A percentile compares a stretch with the other conserved stretches of the same genome.
phyloP scores from a whole-genome alignment of 2,113 vertebrate genomes.

The Rissa tridactyla region DNA sequence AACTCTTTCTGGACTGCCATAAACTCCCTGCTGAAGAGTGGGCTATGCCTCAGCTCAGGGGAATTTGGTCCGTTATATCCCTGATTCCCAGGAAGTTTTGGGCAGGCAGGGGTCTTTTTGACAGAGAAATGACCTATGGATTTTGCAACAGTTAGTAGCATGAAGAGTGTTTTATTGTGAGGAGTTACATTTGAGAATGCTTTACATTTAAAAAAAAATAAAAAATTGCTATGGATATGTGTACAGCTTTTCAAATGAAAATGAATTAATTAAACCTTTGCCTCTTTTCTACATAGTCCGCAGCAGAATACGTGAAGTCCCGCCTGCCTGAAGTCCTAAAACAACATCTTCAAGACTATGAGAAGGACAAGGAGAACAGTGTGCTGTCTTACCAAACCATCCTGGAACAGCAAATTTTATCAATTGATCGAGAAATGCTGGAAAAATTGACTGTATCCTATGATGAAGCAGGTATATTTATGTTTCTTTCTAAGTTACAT shows the following conservation, averaged over 20 bases:
- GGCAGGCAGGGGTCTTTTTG: neutral
- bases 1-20: neutral
- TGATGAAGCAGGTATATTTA: conserved; percentile 90
- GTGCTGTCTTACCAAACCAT: conserved; percentile 89
- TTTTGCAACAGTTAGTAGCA: neutral
- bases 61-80: fast-evolving
- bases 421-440: conserved; percentile 90
- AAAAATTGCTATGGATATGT: too few species aligned
- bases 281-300: conserved; percentile 78
- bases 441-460: conserved; percentile 90
- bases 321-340: conserved; percentile 89
- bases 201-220: neutral
- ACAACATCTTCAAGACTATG: conserved; percentile 91
- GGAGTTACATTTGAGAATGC: neutral
- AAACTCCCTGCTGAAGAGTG: neutral
- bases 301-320: conserved; percentile 93
- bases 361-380: conserved; percentile 90
- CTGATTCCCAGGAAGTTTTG: neutral
- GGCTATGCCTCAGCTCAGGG: neutral
- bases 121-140: neutral
- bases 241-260: neutral
- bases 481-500: neutral
- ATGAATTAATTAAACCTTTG: neutral
- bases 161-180: neutral
- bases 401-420: conserved; percentile 92